Base-by-base conservation (phyloP, 2,113 vertebrate genomes). In the Nesogale talazaci region DNA sequence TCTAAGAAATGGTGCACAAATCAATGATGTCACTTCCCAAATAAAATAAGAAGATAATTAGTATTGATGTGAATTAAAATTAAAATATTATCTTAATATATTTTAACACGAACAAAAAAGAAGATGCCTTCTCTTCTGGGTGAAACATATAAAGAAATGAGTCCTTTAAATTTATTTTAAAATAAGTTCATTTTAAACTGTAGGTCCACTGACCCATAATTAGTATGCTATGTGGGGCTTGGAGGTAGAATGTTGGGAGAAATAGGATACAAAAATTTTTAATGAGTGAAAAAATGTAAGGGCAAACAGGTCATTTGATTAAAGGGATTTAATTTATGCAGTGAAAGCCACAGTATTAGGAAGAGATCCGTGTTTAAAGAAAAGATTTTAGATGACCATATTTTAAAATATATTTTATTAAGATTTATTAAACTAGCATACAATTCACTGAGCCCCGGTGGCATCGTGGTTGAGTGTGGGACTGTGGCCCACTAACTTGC, bases 201-300 rank as follows among this genome's bases (percentile, higher is more conserved):
- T 36, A 16, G 5, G 10, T 85, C 83, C 38, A 14, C 25, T 91
- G 38, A 76, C 40, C 90, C 67, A 70, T 91, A 95, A 77, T 77
- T 40, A 15, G 3, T n/a, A 59, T 20, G 63, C 29, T 67, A 20
- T 46, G 16, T 65, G 3, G 42, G 63, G 11, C 4, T 61, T 70
- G 15, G 46, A 0, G 1, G 1, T 56, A 72, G 29, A 77, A 6
- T 3, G 3, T 82, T 81, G 42, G 61, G 74, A 57, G 17, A 82
- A 7, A 88, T 8, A 2, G 4, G 56, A 78, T 40, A 29, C 76
- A 88, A 38, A 46, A 46, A 86, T 46, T 19, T 34, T 74, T 91
- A 94, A 94, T 59, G 8, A 42, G 27, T 86, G 23, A 56, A 72
- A 8, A 19, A 80, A n/a, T 57, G 57, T 36, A 65, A 80, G 52